These are phyloP conservation scores for Scotopteryx bipunctaria DNA, from an alignment of 2,888 invertebrate species.

Conservation along the genomic window DNA sequence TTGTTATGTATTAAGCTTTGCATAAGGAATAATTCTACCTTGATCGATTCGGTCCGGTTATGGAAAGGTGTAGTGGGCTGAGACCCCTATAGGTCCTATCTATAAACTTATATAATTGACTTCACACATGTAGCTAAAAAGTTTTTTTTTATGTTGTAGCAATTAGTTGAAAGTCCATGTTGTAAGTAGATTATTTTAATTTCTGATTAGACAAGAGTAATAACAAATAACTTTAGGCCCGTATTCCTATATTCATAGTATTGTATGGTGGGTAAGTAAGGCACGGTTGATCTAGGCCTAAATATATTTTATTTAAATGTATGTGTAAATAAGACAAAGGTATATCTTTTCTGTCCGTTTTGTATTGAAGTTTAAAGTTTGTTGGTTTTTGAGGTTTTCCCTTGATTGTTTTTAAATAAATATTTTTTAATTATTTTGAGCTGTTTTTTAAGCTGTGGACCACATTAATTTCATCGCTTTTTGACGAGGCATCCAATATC, in stretches of 20 bases:
- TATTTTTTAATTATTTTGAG: slow-evolving; percentile 48
- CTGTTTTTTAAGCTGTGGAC: background rate
- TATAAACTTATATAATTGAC: background rate
- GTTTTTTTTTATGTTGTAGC: no score
- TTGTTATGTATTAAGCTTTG: no score
- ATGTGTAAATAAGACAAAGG: slow-evolving; percentile 54
- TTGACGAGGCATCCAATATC: no score
- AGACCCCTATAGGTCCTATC: background rate
- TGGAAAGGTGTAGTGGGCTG: no score
- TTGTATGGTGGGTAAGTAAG: slow-evolving; percentile 2
- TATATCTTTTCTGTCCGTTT: slow-evolving; percentile 52
- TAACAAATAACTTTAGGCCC: background rate
- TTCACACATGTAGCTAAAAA: background rate
- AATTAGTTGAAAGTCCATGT: no score
- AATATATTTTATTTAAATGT: slow-evolving; percentile 36
- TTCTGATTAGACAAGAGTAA: background rate
- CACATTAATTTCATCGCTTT: no score
- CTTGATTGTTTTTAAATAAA: slow-evolving; percentile 58
- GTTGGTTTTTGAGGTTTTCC: slow-evolving; percentile 60
- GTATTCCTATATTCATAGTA: background rate
- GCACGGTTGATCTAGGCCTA: slow-evolving; percentile 40
- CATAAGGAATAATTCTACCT: no score
- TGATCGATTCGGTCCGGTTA: no score
- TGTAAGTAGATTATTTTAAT: no score
- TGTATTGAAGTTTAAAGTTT: slow-evolving; percentile 56